Evolutionary conservation across 64 coral and sea anemone species (phyloP).

Genomic region (Cladopsammia gracilis): DNA sequence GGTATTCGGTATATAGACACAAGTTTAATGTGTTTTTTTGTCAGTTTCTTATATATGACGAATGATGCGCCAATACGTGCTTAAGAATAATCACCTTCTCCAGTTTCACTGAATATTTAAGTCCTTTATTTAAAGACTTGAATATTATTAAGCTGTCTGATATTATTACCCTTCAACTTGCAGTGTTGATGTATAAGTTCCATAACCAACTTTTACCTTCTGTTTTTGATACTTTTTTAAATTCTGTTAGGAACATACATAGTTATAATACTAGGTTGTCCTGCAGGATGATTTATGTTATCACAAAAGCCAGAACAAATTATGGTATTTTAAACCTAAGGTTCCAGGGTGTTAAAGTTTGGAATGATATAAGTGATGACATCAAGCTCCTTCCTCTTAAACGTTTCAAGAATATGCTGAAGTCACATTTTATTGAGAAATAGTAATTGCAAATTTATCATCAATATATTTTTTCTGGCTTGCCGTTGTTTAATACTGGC

Average conservation of each 20-base stretch:
- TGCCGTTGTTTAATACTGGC: too few relatives aligned
- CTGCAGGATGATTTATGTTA: slow-evolving; percentile 20
- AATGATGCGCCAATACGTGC: too few relatives aligned
- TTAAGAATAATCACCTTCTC: slow-evolving; percentile 44
- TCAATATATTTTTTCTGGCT: too few relatives aligned
- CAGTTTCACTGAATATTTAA: slow-evolving; percentile 22
- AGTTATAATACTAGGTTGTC: slow-evolving; percentile 52
- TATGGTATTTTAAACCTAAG: slow-evolving; percentile 59
- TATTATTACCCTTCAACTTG: slow-evolving; percentile 44
- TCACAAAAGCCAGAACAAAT: slow-evolving; percentile 26
- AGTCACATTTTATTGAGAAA: too few relatives aligned
- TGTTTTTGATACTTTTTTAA: slow-evolving; percentile 45
- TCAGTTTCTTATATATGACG: too few relatives aligned
- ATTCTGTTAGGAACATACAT: slow-evolving; percentile 18
- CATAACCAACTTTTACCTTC: slow-evolving; percentile 14
- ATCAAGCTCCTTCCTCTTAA: too few relatives aligned
- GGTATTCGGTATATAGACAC: too few relatives aligned
- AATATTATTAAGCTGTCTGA: slow-evolving; percentile 51
- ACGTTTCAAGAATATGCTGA: too few relatives aligned
- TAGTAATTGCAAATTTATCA: too few relatives aligned
- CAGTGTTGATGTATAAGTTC: slow-evolving; percentile 31
- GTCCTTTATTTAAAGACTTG: slow-evolving; percentile 28
- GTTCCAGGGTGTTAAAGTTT: slow-evolving; percentile 39
- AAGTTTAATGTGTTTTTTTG: too few relatives aligned
- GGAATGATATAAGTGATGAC: slow-evolving; percentile 46